Evolutionary conservation across 2,888 invertebrate genomes (phyloP).

Genomic region (Apotomis capreana): DNA sequence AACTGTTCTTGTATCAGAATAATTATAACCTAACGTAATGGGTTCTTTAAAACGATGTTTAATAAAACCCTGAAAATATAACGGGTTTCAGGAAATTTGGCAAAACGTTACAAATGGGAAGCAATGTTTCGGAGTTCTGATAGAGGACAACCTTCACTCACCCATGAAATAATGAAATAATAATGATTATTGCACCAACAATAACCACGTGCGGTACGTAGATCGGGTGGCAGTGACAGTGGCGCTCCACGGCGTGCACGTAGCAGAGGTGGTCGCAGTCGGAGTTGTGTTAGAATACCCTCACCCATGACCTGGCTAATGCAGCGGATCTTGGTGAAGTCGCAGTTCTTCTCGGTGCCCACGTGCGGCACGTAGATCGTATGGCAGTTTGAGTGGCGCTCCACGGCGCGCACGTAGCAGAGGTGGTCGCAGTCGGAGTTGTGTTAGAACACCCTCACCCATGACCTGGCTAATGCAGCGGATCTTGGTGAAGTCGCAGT

Average conservation of each 20-base stretch:
- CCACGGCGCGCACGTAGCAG: conserved; percentile 65
- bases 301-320: conserved; percentile 6
- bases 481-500: conserved; percentile 75
- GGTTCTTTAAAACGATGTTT: no score
- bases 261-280: conserved; percentile 81
- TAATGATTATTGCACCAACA: no score
- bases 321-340: conserved; percentile 64
- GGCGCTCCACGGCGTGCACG: conserved; percentile 52
- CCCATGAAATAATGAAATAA: no score
- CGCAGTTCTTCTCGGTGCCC: conserved; percentile 48
- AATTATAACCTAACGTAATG: no score
- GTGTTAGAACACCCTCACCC: conserved; percentile 52
- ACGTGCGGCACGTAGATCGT: not conserved
- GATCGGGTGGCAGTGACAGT: conserved; percentile 41
- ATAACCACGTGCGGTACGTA: not conserved
- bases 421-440: conserved; percentile 77
- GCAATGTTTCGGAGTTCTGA: no score
- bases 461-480: conserved; percentile 73
- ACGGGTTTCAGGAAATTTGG: no score
- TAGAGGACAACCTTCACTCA: no score
- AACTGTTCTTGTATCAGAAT: no score
- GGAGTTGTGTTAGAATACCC: conserved; percentile 52
- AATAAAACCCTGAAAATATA: no score
- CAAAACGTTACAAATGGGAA: no score
- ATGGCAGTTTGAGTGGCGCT: conserved; percentile 44